Conservation (phyloP, 2,888 invertebrate genomes). For the Disparrhopalites patrizii region DNA sequence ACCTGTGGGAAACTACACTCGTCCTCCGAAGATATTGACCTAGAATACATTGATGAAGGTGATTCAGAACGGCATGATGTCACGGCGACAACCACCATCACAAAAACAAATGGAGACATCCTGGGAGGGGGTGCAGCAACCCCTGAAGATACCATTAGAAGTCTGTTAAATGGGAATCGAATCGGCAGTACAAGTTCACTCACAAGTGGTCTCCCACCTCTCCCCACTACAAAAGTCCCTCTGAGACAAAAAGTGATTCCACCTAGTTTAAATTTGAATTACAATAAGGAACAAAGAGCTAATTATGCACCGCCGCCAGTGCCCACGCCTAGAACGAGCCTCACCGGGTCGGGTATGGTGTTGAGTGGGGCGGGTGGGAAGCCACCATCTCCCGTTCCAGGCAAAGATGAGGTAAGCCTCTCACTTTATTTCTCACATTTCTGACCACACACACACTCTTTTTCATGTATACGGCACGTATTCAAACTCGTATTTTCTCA, state of each 20-base stretch:
- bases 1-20: conserved; percentile 28
- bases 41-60: conserved; percentile 36
- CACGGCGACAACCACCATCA: neutral
- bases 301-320: conserved; percentile 38
- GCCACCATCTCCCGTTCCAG: conserved; percentile 33
- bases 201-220: conserved; percentile 30
- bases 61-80: too few species aligned
- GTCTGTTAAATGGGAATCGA: conserved; percentile 29
- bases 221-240: conserved; percentile 28
- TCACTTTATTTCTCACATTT: conserved; percentile 13
- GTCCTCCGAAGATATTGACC: conserved; percentile 33
- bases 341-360: conserved; percentile 32
- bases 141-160: conserved; percentile 40
- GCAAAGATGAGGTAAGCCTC: conserved; percentile 45
- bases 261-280: conserved; percentile 31
- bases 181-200: conserved; percentile 29
- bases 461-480: too few species aligned
- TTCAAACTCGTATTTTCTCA: too few species aligned
- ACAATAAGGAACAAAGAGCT: conserved; percentile 7
- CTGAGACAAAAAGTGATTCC: conserved; percentile 35
- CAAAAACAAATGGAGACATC: conserved; percentile 25
- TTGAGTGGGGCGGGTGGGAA: conserved; percentile 26
- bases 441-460: too few species aligned
- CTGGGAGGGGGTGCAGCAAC: conserved; percentile 21
- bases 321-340: conserved; percentile 47